Conservation (phyloP, 2,797 vertebrate genomes). For the Cheirogaleus major region DNA sequence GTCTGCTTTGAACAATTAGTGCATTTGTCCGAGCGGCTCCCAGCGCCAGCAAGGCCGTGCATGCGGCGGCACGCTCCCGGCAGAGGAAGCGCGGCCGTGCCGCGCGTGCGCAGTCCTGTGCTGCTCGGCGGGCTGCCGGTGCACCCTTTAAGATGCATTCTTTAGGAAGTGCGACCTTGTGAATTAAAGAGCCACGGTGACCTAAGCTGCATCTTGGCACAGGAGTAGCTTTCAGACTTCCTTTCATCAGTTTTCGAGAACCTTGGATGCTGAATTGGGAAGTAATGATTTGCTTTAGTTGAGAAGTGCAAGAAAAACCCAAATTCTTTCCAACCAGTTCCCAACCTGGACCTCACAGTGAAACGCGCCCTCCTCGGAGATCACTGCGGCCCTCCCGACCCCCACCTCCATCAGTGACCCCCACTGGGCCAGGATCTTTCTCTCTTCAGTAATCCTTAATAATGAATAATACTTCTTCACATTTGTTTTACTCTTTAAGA, state of each 20-base stretch:
- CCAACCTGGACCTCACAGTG: background rate
- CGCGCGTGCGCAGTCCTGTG: background rate
- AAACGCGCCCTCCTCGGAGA: background rate
- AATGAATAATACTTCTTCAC: background rate
- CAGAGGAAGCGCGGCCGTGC: background rate
- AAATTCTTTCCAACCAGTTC: background rate
- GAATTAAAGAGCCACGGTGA: background rate
- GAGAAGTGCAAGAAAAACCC: slow-evolving; percentile 57
- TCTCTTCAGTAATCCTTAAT: background rate
- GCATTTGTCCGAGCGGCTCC: slow-evolving; percentile 56
- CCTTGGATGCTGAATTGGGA: background rate
- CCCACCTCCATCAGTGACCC: background rate
- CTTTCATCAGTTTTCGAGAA: slow-evolving; percentile 23
- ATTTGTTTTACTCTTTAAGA: background rate
- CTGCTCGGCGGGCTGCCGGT: background rate
- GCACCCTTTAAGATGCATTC: background rate
- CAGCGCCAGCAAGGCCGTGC: slow-evolving; percentile 33
- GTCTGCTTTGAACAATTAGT: slow-evolving; percentile 77
- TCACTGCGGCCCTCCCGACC: background rate
- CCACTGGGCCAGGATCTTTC: background rate
- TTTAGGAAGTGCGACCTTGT: background rate
- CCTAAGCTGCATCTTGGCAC: background rate
- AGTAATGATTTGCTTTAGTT: slow-evolving; percentile 37
- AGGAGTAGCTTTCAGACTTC: background rate
- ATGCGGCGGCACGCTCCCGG: slow-evolving; percentile 65